Base-by-base conservation (phyloP, 1,140 invertebrate genomes). In the Stratiolaelaps scimitus region DNA sequence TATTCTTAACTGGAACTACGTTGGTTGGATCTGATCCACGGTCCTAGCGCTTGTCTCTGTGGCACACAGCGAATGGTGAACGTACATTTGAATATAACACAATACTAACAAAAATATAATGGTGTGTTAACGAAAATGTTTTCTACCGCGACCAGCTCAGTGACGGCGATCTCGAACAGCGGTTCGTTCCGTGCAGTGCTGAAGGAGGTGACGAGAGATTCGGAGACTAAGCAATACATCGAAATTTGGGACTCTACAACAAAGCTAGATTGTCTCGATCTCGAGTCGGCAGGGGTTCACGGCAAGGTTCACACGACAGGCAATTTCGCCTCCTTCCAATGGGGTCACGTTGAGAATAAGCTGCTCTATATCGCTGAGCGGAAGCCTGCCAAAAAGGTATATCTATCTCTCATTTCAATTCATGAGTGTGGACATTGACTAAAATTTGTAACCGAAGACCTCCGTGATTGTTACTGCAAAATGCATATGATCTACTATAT, bases 201-300 rank as follows among this genome's bases (percentile, higher is more conserved):
- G 23, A 60, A 60, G 20, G 53, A 60, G 26, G 13, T 60, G 26
- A 34, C 34, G 1, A 15, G 53, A 26, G 26, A 60, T 34, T 26
- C 26, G 26, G 53, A 29, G 26, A 60, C 53, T 15, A 60, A 26
- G 23, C 53, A 60, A 23, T 60, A 60, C 53, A 60, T 60, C 15
- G 53, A 60, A 60, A 60, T 60, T 19, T 60, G 53, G 53, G 53
- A 60, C 10, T 17, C 53, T 23, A 60, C 53, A 1, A 60, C 53
- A 26, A 60, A 60, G 23, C 23, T 60, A 26, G 53, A 60, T 23
- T 60, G 53, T 23, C 20, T 60, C 26, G 53, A 60, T 23, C 53
- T 60, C 13, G 53, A 60, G 26, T 29, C 26, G 15, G 53, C 53
- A 15, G 53, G 53, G 10, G 34, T 60, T 26, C 53, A 60, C 34